These are phyloP conservation scores for Thaumetopoea pityocampa DNA, from an alignment of 1,140 invertebrate species.

Conservation along the genomic window DNA sequence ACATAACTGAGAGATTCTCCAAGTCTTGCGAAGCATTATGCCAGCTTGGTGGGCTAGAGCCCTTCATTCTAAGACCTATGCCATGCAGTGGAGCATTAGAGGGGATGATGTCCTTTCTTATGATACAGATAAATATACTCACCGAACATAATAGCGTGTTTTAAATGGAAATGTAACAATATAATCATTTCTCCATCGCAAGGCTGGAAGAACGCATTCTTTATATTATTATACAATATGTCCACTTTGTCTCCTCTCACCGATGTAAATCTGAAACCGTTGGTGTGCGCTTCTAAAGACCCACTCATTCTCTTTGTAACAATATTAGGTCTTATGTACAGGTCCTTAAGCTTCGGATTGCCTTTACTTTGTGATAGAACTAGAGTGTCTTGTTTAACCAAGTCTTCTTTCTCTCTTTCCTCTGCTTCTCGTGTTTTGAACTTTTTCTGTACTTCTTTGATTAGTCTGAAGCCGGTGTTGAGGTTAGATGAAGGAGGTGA, in stretches of 20 bases:
- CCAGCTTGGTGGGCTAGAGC: too few relatives aligned
- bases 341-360: slow-evolving; percentile 98
- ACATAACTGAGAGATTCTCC: too few relatives aligned
- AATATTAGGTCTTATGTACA: slow-evolving; percentile 99
- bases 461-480: slow-evolving; percentile 96
- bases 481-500: slow-evolving; percentile 96
- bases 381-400: slow-evolving; percentile 99
- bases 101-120: neutral
- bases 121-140: slow-evolving; percentile 25
- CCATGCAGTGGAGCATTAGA: too few relatives aligned
- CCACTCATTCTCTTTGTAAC: slow-evolving; percentile 98
- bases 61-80: too few relatives aligned
- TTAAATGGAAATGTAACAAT: slow-evolving; percentile 98
- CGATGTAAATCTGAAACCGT: slow-evolving; percentile 98
- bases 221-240: slow-evolving; percentile 99
- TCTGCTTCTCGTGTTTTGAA: slow-evolving; percentile 99
- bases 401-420: slow-evolving; percentile 98
- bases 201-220: slow-evolving; percentile 99
- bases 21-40: too few relatives aligned
- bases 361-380: slow-evolving; percentile 96
- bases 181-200: slow-evolving; percentile 99
- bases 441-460: slow-evolving; percentile 99
- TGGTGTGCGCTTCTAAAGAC: slow-evolving; percentile 95
- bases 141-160: slow-evolving; percentile 99
- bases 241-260: slow-evolving; percentile 99